These are phyloP conservation scores for Acrobasis suavella DNA, from an alignment of 2,888 invertebrate species.

Conservation along the genomic window DNA sequence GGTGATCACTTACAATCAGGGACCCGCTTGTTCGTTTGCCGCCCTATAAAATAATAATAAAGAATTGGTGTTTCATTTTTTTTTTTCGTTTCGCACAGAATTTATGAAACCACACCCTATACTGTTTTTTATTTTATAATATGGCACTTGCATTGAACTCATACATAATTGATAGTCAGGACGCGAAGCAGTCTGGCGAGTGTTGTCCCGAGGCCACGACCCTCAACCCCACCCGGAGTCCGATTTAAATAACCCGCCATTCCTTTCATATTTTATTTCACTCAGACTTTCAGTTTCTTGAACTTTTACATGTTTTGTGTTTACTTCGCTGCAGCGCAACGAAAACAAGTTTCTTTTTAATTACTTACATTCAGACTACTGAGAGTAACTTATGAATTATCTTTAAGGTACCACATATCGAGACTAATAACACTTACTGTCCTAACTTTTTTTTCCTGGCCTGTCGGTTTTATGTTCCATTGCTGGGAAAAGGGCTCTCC, in stretches of 20 bases:
- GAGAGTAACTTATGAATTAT: neutral
- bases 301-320: neutral
- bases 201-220: neutral
- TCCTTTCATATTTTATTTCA: conserved; percentile 3
- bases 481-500: too few relatives aligned
- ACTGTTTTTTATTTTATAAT: too few relatives aligned
- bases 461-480: too few relatives aligned
- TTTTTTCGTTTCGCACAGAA: too few relatives aligned
- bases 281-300: neutral
- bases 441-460: too few relatives aligned
- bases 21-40: too few relatives aligned
- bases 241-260: neutral
- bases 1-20: too few relatives aligned
- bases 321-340: neutral
- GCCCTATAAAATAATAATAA: too few relatives aligned
- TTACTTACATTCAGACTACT: neutral
- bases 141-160: neutral
- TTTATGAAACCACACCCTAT: too few relatives aligned
- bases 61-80: too few relatives aligned
- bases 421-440: too few relatives aligned
- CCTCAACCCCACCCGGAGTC: neutral
- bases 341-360: neutral
- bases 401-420: too few relatives aligned
- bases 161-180: neutral
- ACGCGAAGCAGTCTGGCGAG: neutral